These are phyloP conservation scores for Acrossocheilus wenchowensis DNA, from an alignment of 2,797 vertebrate genomes.

Conservation along the genomic window DNA sequence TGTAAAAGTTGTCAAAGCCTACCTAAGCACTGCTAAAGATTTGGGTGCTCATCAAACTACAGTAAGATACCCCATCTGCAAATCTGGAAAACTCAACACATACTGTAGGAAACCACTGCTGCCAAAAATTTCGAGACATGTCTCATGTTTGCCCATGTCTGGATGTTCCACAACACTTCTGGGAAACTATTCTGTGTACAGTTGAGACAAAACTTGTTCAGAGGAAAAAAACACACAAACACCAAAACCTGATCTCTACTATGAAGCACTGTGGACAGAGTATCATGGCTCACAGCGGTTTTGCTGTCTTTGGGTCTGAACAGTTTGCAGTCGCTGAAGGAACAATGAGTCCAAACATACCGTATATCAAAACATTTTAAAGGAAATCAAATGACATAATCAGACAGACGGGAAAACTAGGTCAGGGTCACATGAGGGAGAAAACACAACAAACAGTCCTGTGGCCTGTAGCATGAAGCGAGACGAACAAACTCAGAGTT, in stretches of 20 bases:
- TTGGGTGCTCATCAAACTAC: neutral
- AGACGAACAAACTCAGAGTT: too few species aligned
- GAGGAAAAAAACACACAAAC: neutral
- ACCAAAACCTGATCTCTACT: neutral
- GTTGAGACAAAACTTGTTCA: neutral
- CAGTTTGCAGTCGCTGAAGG: neutral
- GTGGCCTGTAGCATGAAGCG: too few species aligned
- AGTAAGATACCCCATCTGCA: neutral
- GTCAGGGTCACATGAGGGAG: too few species aligned
- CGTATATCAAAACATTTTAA: neutral
- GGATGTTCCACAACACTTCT: neutral
- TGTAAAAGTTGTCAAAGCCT: neutral
- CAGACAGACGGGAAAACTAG: too few species aligned
- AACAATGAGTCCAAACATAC: neutral
- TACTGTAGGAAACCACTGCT: neutral
- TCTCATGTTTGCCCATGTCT: neutral
- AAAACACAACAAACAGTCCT: too few species aligned
- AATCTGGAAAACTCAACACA: neutral
- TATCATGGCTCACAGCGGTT: neutral
- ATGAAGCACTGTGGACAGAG: neutral
- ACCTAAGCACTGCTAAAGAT: neutral
- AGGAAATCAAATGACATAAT: neutral
- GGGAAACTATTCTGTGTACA: neutral
- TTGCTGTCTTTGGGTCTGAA: too few species aligned
- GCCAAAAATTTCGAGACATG: neutral